These are phyloP conservation scores for Crax fasciolata DNA, from an alignment of 2,797 vertebrate genomes.

Conservation along the genomic window DNA sequence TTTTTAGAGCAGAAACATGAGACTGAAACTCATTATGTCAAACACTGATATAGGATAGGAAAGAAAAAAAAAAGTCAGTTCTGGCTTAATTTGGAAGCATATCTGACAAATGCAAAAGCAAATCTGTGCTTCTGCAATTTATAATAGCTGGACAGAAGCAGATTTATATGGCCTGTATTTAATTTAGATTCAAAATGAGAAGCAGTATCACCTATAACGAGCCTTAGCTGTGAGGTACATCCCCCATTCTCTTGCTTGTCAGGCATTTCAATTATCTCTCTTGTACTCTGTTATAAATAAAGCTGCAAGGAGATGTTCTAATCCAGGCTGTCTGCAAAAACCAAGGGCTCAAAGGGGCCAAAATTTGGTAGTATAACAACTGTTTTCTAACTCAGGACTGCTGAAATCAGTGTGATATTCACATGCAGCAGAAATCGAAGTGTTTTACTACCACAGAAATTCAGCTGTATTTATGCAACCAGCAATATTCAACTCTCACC, in stretches of 20 bases:
- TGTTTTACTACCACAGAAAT: neutral
- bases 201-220: neutral
- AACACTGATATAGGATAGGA: neutral
- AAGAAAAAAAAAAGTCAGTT: neutral
- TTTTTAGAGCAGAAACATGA: conserved; percentile 22
- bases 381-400: neutral
- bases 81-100: conserved; percentile 30
- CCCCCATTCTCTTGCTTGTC: conserved; percentile 39
- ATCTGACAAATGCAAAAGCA: conserved; percentile 8
- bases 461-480: neutral
- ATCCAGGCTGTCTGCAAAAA: conserved; percentile 36
- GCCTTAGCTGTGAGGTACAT: conserved; percentile 40
- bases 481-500: neutral
- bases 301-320: conserved; percentile 29
- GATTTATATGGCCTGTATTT: conserved; percentile 14
- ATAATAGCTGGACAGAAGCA: neutral
- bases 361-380: neutral
- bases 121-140: neutral
- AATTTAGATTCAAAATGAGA: conserved; percentile 43
- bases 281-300: conserved; percentile 53
- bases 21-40: neutral
- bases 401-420: neutral
- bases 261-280: conserved; percentile 49
- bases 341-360: neutral
- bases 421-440: neutral